These are phyloP conservation scores for Epizoanthus illoricatus DNA, from an alignment of 92 coral and sea anemone genomes.

Conservation along the genomic window DNA sequence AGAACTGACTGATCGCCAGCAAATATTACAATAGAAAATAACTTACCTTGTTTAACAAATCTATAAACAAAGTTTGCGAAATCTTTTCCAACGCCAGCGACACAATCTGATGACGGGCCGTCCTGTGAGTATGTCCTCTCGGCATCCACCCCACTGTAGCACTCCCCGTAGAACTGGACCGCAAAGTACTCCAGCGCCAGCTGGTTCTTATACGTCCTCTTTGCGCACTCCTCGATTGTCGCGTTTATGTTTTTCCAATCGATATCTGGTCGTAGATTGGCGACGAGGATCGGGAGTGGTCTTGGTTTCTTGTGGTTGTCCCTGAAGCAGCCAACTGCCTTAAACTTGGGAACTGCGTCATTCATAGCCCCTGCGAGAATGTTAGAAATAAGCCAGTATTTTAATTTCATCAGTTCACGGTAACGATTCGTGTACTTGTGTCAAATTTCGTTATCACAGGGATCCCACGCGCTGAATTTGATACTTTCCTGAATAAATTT, in stretches of 20 bases:
- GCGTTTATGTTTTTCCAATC: slow-evolving; percentile 65
- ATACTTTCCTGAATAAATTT: too few relatives aligned
- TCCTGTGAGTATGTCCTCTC: slow-evolving; percentile 55
- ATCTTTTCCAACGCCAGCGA: slow-evolving; percentile 60
- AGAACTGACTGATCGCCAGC: too few relatives aligned
- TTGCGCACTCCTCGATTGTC: slow-evolving; percentile 66
- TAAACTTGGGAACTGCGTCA: slow-evolving; percentile 1
- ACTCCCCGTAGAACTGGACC: slow-evolving; percentile 82
- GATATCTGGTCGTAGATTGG: slow-evolving; percentile 62
- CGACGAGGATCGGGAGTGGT: slow-evolving; percentile 62
- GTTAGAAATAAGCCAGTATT: not conserved
- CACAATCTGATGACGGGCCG: slow-evolving; percentile 59
- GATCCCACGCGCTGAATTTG: too few relatives aligned
- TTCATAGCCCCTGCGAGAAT: not conserved
- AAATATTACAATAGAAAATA: too few relatives aligned
- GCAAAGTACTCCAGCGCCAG: slow-evolving; percentile 59
- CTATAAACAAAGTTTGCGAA: slow-evolving; percentile 66
- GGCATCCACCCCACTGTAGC: slow-evolving; percentile 68
- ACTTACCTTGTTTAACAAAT: slow-evolving; percentile 39
- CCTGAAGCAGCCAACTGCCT: slow-evolving; percentile 68
- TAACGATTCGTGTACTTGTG: too few relatives aligned
- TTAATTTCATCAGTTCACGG: not conserved
- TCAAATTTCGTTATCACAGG: too few relatives aligned
- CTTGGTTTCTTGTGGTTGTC: slow-evolving; percentile 56
- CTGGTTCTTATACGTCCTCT: slow-evolving; percentile 36